A percentile compares a stretch with the other conserved stretches of the same genome.
Conservation (phyloP, 2,888 invertebrate genomes). For the Argyresthia albistria region DNA sequence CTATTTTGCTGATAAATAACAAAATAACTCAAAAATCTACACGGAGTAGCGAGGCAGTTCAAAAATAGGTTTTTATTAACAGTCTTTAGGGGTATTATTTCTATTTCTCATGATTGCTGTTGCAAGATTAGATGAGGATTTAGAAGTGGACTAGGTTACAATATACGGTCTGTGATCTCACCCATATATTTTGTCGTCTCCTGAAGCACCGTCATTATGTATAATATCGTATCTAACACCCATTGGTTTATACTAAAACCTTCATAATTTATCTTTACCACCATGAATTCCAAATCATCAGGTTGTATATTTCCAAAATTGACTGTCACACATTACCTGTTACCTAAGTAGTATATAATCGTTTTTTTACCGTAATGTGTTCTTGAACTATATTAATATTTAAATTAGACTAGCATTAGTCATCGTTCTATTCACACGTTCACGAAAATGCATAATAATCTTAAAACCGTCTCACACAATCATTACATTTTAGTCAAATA, state of each 20-base stretch:
- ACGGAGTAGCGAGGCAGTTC: slow-evolving; percentile 16
- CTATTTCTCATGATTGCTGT: slow-evolving; percentile 52
- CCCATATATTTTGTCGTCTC: slow-evolving; percentile 10
- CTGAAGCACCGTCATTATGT: neutral
- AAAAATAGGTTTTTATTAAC: slow-evolving; percentile 23
- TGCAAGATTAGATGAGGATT: slow-evolving; percentile 44
- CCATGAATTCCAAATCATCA: no score
- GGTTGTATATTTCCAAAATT: no score
- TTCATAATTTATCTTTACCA: no score
- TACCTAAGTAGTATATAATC: no score
- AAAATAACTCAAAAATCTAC: slow-evolving; percentile 43
- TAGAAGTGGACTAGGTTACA: slow-evolving; percentile 26
- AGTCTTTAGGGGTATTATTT: slow-evolving; percentile 14
- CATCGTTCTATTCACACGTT: no score
- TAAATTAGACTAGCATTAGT: no score
- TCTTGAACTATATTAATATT: no score
- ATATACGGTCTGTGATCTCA: slow-evolving; percentile 55
- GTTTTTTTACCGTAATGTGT: no score
- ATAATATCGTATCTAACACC: neutral
- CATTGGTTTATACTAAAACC: neutral
- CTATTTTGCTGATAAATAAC: slow-evolving; percentile 65
- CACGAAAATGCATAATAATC: no score
- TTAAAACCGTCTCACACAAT: no score
- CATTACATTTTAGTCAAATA: no score
- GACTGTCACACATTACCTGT: no score